A percentile compares a stretch with the other conserved stretches of the same genome.
Evolutionary conservation across 2,888 invertebrate genomes (phyloP).

Genomic region (Hemaris fuciformis): DNA sequence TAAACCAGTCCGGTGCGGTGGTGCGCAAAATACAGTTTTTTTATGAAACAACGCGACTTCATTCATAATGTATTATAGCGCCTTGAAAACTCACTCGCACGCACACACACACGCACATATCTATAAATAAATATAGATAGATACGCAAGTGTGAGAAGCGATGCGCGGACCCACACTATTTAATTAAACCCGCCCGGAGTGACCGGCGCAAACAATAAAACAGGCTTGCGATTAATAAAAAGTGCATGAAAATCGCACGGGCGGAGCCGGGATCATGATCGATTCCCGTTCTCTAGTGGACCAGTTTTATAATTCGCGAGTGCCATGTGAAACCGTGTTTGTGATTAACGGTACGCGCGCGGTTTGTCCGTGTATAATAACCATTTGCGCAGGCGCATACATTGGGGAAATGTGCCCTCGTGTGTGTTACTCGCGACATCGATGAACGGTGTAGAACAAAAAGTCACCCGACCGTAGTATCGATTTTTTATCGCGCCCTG

Average conservation of each 20-base stretch:
- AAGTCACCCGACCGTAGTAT: conserved; percentile 49
- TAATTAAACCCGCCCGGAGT: conserved; percentile 46
- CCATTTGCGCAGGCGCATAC: conserved; percentile 59
- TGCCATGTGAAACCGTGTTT: conserved; percentile 52
- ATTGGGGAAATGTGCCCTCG: conserved; percentile 54
- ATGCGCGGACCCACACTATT: conserved; percentile 34
- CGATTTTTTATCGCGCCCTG: conserved; percentile 56
- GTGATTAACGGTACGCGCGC: conserved; percentile 57
- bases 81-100: conserved; percentile 57
- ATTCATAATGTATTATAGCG: conserved; percentile 77
- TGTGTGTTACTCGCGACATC: conserved; percentile 48
- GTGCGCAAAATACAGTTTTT: conserved; percentile 69
- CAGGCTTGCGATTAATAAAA: conserved; percentile 33
- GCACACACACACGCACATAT: conserved; percentile 40
- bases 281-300: conserved; percentile 46
- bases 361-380: conserved; percentile 53
- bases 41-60: conserved; percentile 71
- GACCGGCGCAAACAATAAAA: conserved; percentile 13
- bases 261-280: conserved; percentile 36
- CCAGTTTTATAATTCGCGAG: conserved; percentile 44
- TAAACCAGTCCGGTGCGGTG: conserved; percentile 61
- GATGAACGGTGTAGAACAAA: conserved; percentile 57
- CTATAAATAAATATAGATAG: conserved; percentile 57
- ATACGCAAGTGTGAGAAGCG: conserved; percentile 35
- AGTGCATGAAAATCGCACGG: conserved; percentile 66